Evolutionary conservation across 1,140 invertebrate species (phyloP), one percentile per base, ranked within the genome.

Genomic region (Nephila pilipes): DNA sequence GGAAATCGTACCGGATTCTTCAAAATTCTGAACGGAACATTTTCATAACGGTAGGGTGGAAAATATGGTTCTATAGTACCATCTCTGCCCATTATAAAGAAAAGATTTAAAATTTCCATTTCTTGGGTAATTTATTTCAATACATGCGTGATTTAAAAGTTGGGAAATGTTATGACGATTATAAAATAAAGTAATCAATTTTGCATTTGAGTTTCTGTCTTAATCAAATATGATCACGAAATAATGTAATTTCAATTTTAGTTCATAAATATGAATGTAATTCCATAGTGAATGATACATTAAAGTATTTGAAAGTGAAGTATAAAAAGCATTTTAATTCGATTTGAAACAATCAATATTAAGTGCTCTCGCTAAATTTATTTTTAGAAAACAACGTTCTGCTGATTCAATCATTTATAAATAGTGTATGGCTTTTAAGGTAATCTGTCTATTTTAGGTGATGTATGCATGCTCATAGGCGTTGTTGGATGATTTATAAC

Each of bases 51-150:
- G 38, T 46, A 2, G 1, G 38, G 38, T 46, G 38, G 38, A 8
- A 46, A 46, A 46, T 46, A 46, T 46, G 46, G 46, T 46, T 46
- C 12, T 46, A 46, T 10, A 46, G 46, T 46, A 46, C 46, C 46
- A n/a, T n/a, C 46, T 65, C 22, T 29, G 8, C 22, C 25, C 14
- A n/a, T n/a, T 65, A 2, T 6, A 25, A n/a, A n/a, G 63, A n/a
- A 12, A n/a, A 65, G 63, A n/a, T 65, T 65, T 65, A 65, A 65
- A 65, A 65, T 65, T 65, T 25, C 22, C n/a, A 65, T 65, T 65
- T 14, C n/a, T 12, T 65, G 63, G 1, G 63, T 65, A 65, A 65
- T 65, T 65, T 29, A 65, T 65, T 65, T 65, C 12, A 1, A 12
- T 65, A 0, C 6, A 29, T 25, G 2, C 63, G 22, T n/a, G 63